These are phyloP conservation scores for Brevimyrus niger DNA, from an alignment of 2,113 vertebrate genomes.

Conservation along the genomic window DNA sequence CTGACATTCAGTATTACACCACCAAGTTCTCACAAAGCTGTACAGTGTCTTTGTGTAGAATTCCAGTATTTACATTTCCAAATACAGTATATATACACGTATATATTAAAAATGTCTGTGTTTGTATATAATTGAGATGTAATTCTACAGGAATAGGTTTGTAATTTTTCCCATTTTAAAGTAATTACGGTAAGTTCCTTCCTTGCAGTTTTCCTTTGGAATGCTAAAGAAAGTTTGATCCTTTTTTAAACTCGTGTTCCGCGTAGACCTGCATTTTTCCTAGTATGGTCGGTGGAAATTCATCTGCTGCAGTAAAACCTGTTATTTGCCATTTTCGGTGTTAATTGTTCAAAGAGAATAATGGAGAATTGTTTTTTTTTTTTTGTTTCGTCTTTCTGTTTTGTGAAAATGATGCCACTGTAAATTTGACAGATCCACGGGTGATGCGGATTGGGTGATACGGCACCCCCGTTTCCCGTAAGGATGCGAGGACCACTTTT, in stretches of 20 bases:
- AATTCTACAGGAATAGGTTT: constrained; percentile 4
- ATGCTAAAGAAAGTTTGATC: constrained; percentile 3
- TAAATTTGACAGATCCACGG: not conserved
- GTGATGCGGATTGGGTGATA: not conserved
- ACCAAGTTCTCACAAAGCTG: not conserved
- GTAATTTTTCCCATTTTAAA: constrained; percentile 2
- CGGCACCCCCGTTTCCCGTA: not conserved
- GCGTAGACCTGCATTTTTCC: constrained; percentile 45
- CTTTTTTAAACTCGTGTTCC: constrained; percentile 36
- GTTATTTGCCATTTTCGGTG: constrained; percentile 61
- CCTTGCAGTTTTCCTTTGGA: not conserved
- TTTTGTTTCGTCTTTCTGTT: constrained; percentile 4
- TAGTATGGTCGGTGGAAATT: constrained; percentile 57
- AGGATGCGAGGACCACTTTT: not conserved
- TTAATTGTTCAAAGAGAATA: constrained; percentile 69
- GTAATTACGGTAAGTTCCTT: not conserved
- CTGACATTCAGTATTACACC: constrained; percentile 4
- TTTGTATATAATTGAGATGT: constrained; percentile 22
- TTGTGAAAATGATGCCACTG: constrained; percentile 30
- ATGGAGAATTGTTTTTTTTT: constrained; percentile 39
- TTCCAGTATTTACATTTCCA: constrained; percentile 15
- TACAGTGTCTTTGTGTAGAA: not conserved
- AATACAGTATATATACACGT: constrained; percentile 10
- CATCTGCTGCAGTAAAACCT: constrained; percentile 63
- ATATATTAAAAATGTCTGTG: constrained; percentile 10